Conservation (phyloP, 2,888 invertebrate species). For the Melikaiella ostensackeni region DNA sequence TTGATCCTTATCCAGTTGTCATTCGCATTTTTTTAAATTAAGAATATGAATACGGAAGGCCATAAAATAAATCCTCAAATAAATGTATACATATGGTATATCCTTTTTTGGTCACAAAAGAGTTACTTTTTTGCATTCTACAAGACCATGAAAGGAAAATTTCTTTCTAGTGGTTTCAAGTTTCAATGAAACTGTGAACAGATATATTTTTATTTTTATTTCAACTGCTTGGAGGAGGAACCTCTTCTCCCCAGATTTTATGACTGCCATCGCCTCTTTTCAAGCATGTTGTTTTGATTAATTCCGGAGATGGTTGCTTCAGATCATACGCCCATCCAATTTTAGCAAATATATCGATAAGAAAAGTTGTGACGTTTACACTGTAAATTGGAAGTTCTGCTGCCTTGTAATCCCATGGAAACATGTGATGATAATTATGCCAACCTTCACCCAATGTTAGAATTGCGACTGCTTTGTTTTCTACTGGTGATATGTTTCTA, state of each 20-base stretch:
- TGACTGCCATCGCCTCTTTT: slow-evolving; percentile 80
- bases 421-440: slow-evolving; percentile 91
- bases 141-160: too few relatives aligned
- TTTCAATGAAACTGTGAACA: not conserved
- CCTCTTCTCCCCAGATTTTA: slow-evolving; percentile 2
- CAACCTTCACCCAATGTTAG: slow-evolving; percentile 76
- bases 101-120: too few relatives aligned
- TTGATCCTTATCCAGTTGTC: too few relatives aligned
- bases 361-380: slow-evolving; percentile 83
- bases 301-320: slow-evolving; percentile 81
- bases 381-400: slow-evolving; percentile 86
- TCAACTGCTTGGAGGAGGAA: not conserved
- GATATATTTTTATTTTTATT: not conserved
- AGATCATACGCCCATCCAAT: slow-evolving; percentile 89
- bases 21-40: too few relatives aligned
- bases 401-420: slow-evolving; percentile 96
- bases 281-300: slow-evolving; percentile 78
- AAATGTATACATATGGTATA: too few relatives aligned
- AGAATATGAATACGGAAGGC: too few relatives aligned
- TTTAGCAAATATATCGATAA: slow-evolving; percentile 84
- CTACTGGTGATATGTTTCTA: slow-evolving; percentile 57
- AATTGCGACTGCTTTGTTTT: slow-evolving; percentile 66
- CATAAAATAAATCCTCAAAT: too few relatives aligned
- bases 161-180: too few relatives aligned
- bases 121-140: too few relatives aligned